Conservation (phyloP, 1,140 invertebrate genomes). For the Heliothis subflexa region DNA sequence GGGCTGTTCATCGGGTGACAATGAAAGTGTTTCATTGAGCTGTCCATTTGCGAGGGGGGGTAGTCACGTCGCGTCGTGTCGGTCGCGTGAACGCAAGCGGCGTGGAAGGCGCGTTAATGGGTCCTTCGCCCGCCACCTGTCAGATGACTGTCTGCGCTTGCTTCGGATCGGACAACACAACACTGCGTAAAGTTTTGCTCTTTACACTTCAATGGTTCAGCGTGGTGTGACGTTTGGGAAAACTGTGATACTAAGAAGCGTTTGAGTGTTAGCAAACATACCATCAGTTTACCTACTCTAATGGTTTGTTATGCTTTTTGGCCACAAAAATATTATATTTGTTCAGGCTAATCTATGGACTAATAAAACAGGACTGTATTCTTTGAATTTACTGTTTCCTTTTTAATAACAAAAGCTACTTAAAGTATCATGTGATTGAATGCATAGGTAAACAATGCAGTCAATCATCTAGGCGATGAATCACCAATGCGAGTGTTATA, state of each 20-base stretch:
- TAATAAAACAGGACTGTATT: no score
- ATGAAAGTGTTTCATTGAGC: slow-evolving; percentile 54
- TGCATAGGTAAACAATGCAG: background rate
- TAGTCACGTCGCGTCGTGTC: slow-evolving; percentile 54
- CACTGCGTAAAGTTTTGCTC: slow-evolving; percentile 9
- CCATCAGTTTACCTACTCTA: no score
- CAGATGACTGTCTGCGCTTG: slow-evolving; percentile 73
- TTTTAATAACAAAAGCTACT: no score
- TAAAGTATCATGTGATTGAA: no score
- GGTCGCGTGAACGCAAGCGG: slow-evolving; percentile 52
- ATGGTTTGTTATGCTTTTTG: no score
- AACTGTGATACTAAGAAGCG: background rate
- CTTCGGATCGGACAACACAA: slow-evolving; percentile 50
- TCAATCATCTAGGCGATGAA: background rate
- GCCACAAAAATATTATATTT: no score
- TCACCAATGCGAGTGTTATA: slow-evolving; percentile 17
- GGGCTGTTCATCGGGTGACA: slow-evolving; percentile 48
- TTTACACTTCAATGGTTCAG: background rate
- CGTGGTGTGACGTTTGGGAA: background rate
- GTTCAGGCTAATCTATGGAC: no score
- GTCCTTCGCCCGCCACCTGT: slow-evolving; percentile 67
- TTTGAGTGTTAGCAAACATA: background rate
- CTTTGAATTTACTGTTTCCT: no score
- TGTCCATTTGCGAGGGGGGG: slow-evolving; percentile 47
- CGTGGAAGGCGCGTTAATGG: slow-evolving; percentile 73